phyloP scores from a whole-genome alignment of 2,113 vertebrate genomes.

The Hydrolagus affinis region DNA sequence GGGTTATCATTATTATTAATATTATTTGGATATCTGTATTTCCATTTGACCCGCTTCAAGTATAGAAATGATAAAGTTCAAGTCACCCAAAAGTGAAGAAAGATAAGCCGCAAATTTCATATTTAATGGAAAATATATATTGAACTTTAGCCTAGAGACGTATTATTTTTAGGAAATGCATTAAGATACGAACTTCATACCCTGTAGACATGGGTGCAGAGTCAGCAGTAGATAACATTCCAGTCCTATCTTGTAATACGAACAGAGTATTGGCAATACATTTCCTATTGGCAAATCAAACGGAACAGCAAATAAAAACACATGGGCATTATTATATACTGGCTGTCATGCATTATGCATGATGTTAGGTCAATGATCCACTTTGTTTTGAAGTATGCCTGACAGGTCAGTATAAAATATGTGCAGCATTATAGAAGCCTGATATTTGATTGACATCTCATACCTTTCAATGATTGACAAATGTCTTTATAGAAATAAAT shows the following conservation, averaged over 20 bases:
- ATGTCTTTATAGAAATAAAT: no score
- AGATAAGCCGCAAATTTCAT: constrained; percentile 6
- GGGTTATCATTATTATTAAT: no score
- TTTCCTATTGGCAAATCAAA: background rate
- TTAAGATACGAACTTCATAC: background rate
- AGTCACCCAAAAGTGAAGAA: constrained; percentile 16
- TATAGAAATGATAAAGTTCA: constrained; percentile 26
- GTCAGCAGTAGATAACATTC: background rate
- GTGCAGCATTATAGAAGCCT: no score
- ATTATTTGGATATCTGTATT: constrained; percentile 19
- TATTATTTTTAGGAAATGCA: constrained; percentile 13
- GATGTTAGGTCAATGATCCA: no score
- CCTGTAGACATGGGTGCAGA: background rate
- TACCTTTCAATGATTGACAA: no score
- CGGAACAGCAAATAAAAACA: background rate
- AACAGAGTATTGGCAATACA: background rate
- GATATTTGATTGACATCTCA: no score
- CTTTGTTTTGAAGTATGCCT: no score
- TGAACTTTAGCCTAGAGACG: constrained; percentile 4
- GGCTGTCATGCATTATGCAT: no score
- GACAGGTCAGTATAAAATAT: no score
- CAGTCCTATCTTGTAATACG: background rate
- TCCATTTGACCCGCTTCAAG: constrained; percentile 27
- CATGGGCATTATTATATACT: no score
- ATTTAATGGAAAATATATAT: constrained; percentile 21